These are phyloP conservation scores for Mercenaria mercenaria DNA, from an alignment of 1,140 invertebrate genomes.

Conservation along the genomic window DNA sequence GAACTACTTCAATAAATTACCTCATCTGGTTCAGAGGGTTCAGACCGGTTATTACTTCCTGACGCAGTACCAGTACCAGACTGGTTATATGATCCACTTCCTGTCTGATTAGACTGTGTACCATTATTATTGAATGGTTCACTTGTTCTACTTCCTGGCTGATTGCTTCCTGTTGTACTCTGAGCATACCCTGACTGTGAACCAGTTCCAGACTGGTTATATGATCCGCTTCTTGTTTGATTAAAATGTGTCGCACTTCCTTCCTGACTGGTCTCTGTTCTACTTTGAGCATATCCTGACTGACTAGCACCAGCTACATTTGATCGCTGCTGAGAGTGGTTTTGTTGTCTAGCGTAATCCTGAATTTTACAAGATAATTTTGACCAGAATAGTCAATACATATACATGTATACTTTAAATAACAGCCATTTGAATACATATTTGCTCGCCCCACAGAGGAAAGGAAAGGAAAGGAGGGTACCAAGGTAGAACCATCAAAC, in stretches of 20 bases:
- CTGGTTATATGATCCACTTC: not conserved
- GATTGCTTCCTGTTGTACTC: not conserved
- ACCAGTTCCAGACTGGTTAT: constrained; percentile 23
- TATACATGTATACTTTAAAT: too few relatives aligned
- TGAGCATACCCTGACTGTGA: not conserved
- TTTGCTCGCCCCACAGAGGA: too few relatives aligned
- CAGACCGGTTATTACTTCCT: not conserved
- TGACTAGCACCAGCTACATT: constrained; percentile 4
- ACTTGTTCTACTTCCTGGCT: not conserved
- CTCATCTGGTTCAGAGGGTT: not conserved
- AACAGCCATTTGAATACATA: too few relatives aligned
- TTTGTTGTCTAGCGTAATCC: not conserved
- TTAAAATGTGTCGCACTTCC: not conserved
- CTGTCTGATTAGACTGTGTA: not conserved
- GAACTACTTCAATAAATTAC: not conserved
- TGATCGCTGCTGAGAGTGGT: not conserved
- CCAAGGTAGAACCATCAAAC: too few relatives aligned
- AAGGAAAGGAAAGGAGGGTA: too few relatives aligned
- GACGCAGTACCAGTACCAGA: constrained; percentile 10
- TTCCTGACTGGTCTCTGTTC: not conserved
- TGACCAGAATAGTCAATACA: too few relatives aligned
- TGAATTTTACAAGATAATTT: not conserved
- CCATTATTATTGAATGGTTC: not conserved
- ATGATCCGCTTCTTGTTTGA: not conserved
- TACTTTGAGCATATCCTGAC: not conserved